phyloP scores from a whole-genome alignment of 2,888 invertebrate genomes.

The Keiferia lycopersicella region DNA sequence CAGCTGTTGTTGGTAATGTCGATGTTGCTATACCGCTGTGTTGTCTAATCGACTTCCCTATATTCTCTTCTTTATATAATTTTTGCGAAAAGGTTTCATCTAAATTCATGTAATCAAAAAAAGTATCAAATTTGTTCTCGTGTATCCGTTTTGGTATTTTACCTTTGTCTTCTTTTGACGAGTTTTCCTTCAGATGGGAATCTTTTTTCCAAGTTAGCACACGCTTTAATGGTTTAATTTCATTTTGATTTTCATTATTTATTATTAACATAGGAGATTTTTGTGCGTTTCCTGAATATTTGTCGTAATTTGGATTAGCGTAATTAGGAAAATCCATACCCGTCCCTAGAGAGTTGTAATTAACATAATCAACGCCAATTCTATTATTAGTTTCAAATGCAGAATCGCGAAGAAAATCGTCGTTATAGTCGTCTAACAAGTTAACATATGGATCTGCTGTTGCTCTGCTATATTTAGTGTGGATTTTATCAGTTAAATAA shows the following conservation, averaged over 20 bases:
- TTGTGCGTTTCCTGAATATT: background rate
- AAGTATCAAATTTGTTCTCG: background rate
- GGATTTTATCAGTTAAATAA: background rate
- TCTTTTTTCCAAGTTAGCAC: background rate
- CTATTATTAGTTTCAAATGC: background rate
- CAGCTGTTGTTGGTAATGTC: background rate
- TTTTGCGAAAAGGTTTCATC: background rate
- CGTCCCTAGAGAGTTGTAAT: background rate
- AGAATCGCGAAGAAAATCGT: background rate
- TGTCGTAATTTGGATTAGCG: background rate
- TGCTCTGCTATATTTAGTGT: background rate
- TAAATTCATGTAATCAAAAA: background rate
- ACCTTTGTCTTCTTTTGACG: background rate
- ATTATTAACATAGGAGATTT: background rate
- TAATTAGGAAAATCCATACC: background rate
- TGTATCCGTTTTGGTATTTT: background rate
- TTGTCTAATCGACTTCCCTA: background rate
- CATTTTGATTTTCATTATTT: background rate
- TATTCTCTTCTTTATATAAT: background rate
- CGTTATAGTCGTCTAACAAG: slow-evolving; percentile 7
- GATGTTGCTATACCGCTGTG: background rate
- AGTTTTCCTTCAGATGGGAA: background rate
- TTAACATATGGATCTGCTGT: background rate
- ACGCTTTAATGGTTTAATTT: background rate
- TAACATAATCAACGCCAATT: slow-evolving; percentile 2